A percentile compares a stretch with the other conserved stretches of the same genome.
These are phyloP conservation scores for Mastomys coucha DNA, from an alignment of 2,113 vertebrate species.

Conservation along the genomic window DNA sequence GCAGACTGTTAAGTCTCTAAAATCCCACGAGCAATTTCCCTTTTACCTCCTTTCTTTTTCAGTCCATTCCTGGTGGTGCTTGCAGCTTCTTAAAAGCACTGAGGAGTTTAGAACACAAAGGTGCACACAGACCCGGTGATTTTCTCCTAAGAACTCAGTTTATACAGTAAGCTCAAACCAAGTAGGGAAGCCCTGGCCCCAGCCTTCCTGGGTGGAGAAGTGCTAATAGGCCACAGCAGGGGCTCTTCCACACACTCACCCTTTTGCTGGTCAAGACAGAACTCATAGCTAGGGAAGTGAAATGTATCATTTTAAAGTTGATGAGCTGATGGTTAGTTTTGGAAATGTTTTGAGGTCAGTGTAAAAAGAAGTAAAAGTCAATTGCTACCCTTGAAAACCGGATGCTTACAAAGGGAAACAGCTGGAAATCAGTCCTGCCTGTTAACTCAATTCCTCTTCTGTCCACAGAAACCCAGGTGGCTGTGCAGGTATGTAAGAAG, in stretches of 20 bases:
- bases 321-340: neutral
- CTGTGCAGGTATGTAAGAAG: no score
- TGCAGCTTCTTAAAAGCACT: conserved; percentile 17
- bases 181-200: neutral
- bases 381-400: neutral
- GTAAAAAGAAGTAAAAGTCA: neutral
- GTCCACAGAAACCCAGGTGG: neutral
- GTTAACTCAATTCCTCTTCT: neutral
- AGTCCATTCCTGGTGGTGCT: conserved; percentile 45
- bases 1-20: conserved; percentile 57
- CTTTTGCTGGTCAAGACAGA: neutral
- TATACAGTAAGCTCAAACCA: neutral
- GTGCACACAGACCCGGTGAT: neutral
- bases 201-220: neutral
- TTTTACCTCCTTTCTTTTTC: conserved; percentile 66
- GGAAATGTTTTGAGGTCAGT: neutral
- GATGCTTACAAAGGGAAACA: neutral
- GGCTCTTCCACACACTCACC: neutral
- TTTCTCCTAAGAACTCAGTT: conserved; percentile 53
- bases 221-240: neutral
- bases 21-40: conserved; percentile 53
- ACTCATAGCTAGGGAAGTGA: neutral
- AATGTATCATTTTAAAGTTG: neutral
- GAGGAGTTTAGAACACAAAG: conserved; percentile 58
- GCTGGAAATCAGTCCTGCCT: neutral